Base-by-base conservation (phyloP, 2,888 invertebrate species). In the Bimastos eiseni region DNA sequence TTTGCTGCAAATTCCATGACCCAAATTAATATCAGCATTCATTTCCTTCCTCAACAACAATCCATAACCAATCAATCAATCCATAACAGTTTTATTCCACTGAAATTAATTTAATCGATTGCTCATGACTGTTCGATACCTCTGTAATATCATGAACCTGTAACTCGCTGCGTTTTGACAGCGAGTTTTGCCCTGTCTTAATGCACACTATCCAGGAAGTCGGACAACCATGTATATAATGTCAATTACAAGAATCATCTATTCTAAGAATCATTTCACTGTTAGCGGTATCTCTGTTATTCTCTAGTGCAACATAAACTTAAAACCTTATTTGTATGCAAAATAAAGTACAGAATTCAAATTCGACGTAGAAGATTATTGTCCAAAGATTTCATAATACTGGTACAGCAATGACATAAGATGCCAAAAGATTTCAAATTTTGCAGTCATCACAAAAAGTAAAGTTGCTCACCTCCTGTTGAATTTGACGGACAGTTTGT, bases 401-500 rank as follows among this genome's bases (percentile, higher is more conserved):
- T n/a, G 30, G 70, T n/a, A 24, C 49, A 49, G 49, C 24, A 49
- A 49, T 49, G 21, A 49, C 21, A 6, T 49, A 49, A 24, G 49
- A 44, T 19, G 19, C 19, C 44, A 44, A 44, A 55, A 55, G 30
- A 70, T 49, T 24, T 49, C 24, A 5, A 49, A 49, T 49, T 49
- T 2, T 24, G 21, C 49, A 49, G 49, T 49, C 49, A 49, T 49
- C 49, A 49, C 49, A 70, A 8, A 15, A 70, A 70, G 3, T n/a
- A 30, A n/a, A 70, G 70, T n/a, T 19, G 91, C 92, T 97, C 96
- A 98, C 98, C 98, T 98, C 97, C 98, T 98, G 96, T 98, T 98
- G 96, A 99, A 98, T 96, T 98, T 97, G 94, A 98, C 98, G 94
- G 98, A 98, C 94, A 99, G 97, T 96, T 99, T 99, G 95, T 98